A percentile compares a stretch with the other conserved stretches of the same genome.
These are phyloP conservation scores for Bufo bufo DNA, from an alignment of 2,113 vertebrate species.

Conservation along the genomic window DNA sequence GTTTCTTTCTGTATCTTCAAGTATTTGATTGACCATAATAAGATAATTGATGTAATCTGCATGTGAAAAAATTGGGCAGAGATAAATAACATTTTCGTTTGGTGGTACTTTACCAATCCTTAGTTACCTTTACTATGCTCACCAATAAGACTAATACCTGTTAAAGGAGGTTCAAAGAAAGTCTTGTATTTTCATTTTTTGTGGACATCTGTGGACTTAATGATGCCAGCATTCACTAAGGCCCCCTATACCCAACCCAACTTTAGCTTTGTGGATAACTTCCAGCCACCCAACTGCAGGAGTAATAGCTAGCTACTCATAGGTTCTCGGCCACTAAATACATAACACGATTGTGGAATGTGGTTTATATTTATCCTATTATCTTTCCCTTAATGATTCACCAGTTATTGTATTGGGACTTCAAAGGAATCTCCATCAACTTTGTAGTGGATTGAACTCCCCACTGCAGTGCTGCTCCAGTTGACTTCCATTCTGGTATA, in stretches of 20 bases:
- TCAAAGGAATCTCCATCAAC: too few species aligned
- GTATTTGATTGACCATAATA: slow-evolving; percentile 62
- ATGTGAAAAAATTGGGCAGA: slow-evolving; percentile 56
- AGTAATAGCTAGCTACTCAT: neutral
- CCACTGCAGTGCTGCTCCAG: too few species aligned
- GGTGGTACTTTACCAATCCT: neutral
- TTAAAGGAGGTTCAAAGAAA: neutral
- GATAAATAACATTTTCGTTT: neutral
- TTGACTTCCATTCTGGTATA: too few species aligned
- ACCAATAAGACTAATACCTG: neutral
- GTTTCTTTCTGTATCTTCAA: slow-evolving; percentile 62
- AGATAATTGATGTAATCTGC: slow-evolving; percentile 62
- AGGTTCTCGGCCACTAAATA: neutral
- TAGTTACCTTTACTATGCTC: neutral
- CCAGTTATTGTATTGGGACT: neutral
- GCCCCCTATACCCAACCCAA: neutral
- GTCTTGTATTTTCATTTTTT: neutral
- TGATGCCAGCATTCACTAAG: neutral
- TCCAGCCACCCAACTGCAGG: neutral
- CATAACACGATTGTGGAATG: neutral
- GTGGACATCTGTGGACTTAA: neutral
- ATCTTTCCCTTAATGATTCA: neutral
- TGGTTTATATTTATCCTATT: too few species aligned
- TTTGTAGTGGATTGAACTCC: too few species aligned
- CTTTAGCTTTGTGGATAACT: neutral